Conservation (phyloP, 1,140 invertebrate species). For the Nymphalis io region DNA sequence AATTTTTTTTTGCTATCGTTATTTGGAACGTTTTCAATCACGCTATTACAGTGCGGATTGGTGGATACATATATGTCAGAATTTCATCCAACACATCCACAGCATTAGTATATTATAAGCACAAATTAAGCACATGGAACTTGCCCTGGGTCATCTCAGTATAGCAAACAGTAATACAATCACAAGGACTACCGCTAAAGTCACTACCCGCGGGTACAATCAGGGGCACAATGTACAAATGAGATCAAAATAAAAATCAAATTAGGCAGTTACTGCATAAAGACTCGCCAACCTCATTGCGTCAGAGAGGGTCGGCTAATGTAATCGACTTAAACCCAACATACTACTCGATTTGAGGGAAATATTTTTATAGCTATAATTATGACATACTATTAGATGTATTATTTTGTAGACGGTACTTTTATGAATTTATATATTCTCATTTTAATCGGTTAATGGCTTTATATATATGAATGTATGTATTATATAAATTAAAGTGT, state of each 20-base stretch:
- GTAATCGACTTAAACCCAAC: conserved; percentile 4
- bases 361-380: neutral
- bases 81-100: too few relatives aligned
- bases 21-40: too few relatives aligned
- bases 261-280: conserved; percentile 56
- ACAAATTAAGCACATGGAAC: too few relatives aligned
- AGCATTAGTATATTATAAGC: too few relatives aligned
- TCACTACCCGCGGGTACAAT: conserved; percentile 43
- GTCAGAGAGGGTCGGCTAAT: conserved; percentile 33
- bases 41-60: too few relatives aligned
- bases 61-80: too few relatives aligned
- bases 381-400: neutral
- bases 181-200: conserved; percentile 10
- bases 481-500: too few relatives aligned
- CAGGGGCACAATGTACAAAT: conserved; percentile 43
- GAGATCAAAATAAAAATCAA: conserved; percentile 66
- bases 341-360: neutral
- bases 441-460: too few relatives aligned
- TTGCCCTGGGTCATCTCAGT: neutral
- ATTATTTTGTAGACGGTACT: too few relatives aligned
- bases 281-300: conserved; percentile 40
- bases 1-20: too few relatives aligned
- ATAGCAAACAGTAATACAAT: neutral
- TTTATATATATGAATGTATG: too few relatives aligned
- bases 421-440: neutral